phyloP scores from a whole-genome alignment of 2,113 vertebrate genomes.

The Hirundichthys speculiger region DNA sequence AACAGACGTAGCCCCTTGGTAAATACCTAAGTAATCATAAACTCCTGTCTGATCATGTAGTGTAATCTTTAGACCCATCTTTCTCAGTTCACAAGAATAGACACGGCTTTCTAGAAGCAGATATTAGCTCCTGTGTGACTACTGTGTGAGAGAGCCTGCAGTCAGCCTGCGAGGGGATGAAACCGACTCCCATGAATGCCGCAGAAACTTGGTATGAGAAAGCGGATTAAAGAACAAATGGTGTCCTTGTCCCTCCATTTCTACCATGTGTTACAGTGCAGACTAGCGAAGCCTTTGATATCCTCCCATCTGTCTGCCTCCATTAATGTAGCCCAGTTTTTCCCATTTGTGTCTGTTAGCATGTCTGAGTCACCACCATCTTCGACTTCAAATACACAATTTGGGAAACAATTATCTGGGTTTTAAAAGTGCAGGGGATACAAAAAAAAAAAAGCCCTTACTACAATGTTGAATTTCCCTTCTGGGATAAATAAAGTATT shows the following conservation, averaged over 20 bases:
- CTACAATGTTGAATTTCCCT: too few relatives aligned
- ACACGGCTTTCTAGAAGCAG: neutral
- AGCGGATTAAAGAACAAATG: slow-evolving; percentile 53
- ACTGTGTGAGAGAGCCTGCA: slow-evolving; percentile 13
- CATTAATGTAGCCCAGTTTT: neutral
- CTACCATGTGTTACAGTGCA: slow-evolving; percentile 24
- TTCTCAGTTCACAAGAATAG: too few relatives aligned
- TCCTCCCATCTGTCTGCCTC: slow-evolving; percentile 5
- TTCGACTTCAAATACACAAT: too few relatives aligned
- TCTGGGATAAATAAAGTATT: too few relatives aligned
- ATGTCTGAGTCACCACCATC: neutral
- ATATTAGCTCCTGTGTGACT: neutral
- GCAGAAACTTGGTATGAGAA: slow-evolving; percentile 28
- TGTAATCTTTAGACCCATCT: too few relatives aligned
- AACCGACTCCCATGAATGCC: slow-evolving; percentile 41
- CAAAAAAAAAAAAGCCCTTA: too few relatives aligned
- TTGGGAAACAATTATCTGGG: too few relatives aligned
- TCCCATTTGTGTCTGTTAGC: neutral
- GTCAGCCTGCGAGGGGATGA: neutral
- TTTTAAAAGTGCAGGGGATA: too few relatives aligned
- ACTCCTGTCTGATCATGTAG: too few relatives aligned
- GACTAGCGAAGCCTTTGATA: slow-evolving; percentile 40
- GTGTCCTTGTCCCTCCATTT: slow-evolving; percentile 44
- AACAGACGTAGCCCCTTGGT: too few relatives aligned
- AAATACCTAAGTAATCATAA: too few relatives aligned